Percentiles rank a stretch among this genome's conserved stretches.
Conservation (phyloP, 2,888 invertebrate species). For the Himalopsyche japonica region DNA sequence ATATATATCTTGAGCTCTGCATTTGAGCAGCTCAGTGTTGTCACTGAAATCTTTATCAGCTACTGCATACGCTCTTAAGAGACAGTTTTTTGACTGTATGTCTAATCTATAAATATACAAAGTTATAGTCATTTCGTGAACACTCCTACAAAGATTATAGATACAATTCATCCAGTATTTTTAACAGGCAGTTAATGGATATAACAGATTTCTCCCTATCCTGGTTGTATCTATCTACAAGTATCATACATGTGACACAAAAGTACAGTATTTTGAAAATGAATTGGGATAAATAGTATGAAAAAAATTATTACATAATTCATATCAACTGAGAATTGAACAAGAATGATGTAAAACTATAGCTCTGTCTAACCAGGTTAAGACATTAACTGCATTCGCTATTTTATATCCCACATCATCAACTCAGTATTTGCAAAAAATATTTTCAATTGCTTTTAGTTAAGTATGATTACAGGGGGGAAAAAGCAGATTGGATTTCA, state of each 20-base stretch:
- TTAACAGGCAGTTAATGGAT: neutral
- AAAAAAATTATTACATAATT: no score
- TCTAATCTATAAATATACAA: slow-evolving; percentile 23
- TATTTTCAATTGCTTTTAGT: no score
- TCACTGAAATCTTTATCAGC: slow-evolving; percentile 65
- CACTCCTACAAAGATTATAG: no score
- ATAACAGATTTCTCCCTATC: neutral
- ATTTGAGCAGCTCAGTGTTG: slow-evolving; percentile 66
- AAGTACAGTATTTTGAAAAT: no score
- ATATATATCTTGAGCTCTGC: slow-evolving; percentile 69
- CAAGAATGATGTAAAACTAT: slow-evolving; percentile 1
- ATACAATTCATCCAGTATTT: neutral
- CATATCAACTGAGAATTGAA: slow-evolving; percentile 12
- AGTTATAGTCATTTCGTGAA: neutral
- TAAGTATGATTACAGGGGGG: no score
- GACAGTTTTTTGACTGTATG: slow-evolving; percentile 63
- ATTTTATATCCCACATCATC: no score
- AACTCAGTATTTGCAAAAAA: no score
- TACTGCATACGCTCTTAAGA: slow-evolving; percentile 66
- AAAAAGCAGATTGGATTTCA: no score
- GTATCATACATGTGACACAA: no score
- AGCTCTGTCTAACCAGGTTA: no score
- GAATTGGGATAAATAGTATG: no score
- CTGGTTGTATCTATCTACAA: neutral
- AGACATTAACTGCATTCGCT: no score